Conservation (phyloP, 1,140 invertebrate species). For the Frieseomelitta varia region DNA sequence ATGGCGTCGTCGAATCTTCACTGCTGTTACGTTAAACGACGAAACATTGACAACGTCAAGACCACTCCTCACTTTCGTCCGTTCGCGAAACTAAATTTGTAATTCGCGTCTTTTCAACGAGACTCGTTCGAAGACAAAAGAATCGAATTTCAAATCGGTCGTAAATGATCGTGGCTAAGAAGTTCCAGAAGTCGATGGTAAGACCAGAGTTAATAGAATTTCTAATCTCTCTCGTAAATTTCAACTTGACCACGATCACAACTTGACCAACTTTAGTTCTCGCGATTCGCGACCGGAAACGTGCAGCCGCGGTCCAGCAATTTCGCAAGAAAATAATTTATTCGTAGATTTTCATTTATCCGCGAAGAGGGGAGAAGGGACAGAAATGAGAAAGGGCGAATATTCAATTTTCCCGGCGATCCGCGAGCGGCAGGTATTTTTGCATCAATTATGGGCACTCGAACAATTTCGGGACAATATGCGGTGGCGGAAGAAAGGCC, state of each 20-base stretch:
- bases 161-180: neutral
- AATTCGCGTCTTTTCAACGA: neutral
- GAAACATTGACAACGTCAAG: neutral
- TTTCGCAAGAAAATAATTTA: neutral
- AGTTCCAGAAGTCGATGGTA: neutral
- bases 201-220: no score
- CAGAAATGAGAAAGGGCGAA: neutral
- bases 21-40: conserved; percentile 1
- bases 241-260: no score
- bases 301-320: neutral
- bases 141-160: neutral
- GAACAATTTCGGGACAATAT: neutral
- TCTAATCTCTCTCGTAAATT: no score
- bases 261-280: neutral
- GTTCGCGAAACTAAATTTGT: neutral
- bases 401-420: neutral
- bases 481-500: neutral
- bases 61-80: neutral
- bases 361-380: neutral
- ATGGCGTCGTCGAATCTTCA: conserved; percentile 34
- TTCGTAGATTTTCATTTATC: neutral
- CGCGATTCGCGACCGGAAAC: no score
- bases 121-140: neutral
- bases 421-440: neutral
- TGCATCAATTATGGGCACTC: neutral